phyloP scores from a whole-genome alignment of 2,888 invertebrate species.

The Parascotia fuliginaria region DNA sequence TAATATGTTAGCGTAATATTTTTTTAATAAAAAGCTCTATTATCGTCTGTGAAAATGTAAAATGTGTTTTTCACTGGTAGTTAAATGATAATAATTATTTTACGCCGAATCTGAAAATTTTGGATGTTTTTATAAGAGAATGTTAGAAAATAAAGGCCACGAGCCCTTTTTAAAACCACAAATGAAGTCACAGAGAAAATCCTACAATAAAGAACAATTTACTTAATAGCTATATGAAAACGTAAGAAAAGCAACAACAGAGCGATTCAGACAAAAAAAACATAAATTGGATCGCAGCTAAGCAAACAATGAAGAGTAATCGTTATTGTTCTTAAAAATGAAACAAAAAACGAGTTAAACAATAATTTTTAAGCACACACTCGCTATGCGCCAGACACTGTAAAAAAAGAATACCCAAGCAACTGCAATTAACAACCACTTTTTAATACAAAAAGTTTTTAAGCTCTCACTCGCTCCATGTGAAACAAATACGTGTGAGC shows the following conservation, averaged over 20 bases:
- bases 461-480: constrained; percentile 25
- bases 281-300: background rate
- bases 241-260: background rate
- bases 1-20: too few species aligned
- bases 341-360: constrained; percentile 34
- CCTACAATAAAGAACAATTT: background rate
- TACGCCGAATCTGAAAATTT: too few species aligned
- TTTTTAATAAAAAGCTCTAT: too few species aligned
- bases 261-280: background rate
- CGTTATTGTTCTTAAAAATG: constrained; percentile 17
- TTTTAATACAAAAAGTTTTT: constrained; percentile 42
- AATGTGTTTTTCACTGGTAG: too few species aligned
- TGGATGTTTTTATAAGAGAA: too few species aligned
- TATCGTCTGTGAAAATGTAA: too few species aligned
- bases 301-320: background rate
- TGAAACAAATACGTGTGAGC: constrained; percentile 28
- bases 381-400: constrained; percentile 34
- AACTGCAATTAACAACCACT: constrained; percentile 59
- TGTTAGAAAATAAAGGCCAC: too few species aligned
- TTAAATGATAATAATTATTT: too few species aligned
- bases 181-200: too few species aligned
- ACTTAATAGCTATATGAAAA: background rate
- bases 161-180: too few species aligned
- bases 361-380: constrained; percentile 41
- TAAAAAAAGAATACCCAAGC: constrained; percentile 48